phyloP scores from a whole-genome alignment of 2,797 vertebrate genomes.

The Carapus acus region DNA sequence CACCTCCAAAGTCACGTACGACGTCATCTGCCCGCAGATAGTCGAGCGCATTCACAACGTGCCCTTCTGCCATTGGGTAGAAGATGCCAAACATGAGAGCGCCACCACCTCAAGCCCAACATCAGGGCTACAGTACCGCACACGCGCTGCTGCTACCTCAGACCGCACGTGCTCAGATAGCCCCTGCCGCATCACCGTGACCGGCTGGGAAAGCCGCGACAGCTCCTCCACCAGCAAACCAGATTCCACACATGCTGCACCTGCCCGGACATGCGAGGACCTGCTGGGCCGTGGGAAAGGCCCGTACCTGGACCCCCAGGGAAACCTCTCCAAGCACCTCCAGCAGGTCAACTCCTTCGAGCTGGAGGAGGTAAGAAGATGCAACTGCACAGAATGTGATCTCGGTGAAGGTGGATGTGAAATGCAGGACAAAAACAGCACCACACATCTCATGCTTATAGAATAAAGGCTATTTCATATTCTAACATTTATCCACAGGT shows the following conservation, averaged over 20 bases:
- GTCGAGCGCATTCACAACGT: constrained; percentile 51
- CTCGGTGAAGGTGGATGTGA: no score
- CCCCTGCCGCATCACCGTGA: constrained; percentile 63
- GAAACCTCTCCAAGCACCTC: constrained; percentile 25
- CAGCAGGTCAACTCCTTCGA: constrained; percentile 71
- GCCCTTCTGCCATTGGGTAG: constrained; percentile 39
- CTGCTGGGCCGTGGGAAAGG: constrained; percentile 6
- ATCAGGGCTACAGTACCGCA: not conserved
- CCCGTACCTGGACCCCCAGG: constrained; percentile 50
- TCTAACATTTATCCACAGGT: constrained; percentile 56
- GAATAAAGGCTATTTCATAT: not conserved
- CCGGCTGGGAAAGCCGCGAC: constrained; percentile 56
- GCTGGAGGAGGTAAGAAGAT: constrained; percentile 72
- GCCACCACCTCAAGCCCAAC: no score
- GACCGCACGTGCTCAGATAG: not conserved
- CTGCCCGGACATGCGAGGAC: constrained; percentile 13
- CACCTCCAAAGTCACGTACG: constrained; percentile 49
- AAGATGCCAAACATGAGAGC: not conserved
- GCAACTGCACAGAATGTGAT: not conserved
- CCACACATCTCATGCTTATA: not conserved
- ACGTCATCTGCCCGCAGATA: constrained; percentile 61
- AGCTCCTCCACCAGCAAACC: constrained; percentile 13
- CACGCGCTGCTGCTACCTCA: not conserved
- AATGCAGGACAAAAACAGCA: no score
- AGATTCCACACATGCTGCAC: constrained; percentile 20